A percentile compares a stretch with the other conserved stretches of the same genome.
These are phyloP conservation scores for Caenorhabditis zanzibari DNA, from an alignment of 2,888 invertebrate species.

Conservation along the genomic window DNA sequence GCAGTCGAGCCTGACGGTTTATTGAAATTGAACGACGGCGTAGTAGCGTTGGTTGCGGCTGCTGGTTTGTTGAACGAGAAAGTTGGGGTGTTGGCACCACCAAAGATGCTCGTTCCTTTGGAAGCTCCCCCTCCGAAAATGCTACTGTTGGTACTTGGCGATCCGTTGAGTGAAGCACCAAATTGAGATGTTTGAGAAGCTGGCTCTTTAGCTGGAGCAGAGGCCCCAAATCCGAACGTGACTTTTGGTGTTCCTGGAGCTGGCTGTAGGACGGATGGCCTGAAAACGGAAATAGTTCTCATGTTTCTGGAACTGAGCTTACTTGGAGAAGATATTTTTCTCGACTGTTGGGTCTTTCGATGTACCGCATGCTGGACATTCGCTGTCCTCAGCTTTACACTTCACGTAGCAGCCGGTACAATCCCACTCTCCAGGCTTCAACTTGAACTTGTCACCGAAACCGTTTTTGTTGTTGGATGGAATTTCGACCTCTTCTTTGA, in stretches of 20 bases:
- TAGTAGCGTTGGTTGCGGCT: slow-evolving; percentile 1
- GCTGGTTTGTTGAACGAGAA: slow-evolving; percentile 44
- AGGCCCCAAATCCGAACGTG: slow-evolving; percentile 60
- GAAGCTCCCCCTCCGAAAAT: slow-evolving; percentile 62
- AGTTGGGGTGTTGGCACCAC: slow-evolving; percentile 15
- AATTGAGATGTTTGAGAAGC: slow-evolving; percentile 40
- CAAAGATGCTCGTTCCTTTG: slow-evolving; percentile 29
- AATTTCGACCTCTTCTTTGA: slow-evolving; percentile 45
- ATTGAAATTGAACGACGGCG: slow-evolving; percentile 59
- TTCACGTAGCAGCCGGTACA: slow-evolving; percentile 72
- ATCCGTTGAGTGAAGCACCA: slow-evolving; percentile 52
- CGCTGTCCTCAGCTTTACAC: slow-evolving; percentile 41
- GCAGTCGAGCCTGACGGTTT: slow-evolving; percentile 14
- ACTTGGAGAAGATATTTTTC: slow-evolving; percentile 63
- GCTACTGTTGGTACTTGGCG: slow-evolving; percentile 43
- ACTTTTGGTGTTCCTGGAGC: slow-evolving; percentile 65
- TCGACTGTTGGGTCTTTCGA: slow-evolving; percentile 65
- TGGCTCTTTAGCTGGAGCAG: slow-evolving; percentile 64
- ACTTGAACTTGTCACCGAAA: slow-evolving; percentile 75
- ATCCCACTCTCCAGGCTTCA: slow-evolving; percentile 74
- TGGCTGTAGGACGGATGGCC: slow-evolving; percentile 57
- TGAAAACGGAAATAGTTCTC: slow-evolving; percentile 6
- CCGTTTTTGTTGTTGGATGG: slow-evolving; percentile 60
- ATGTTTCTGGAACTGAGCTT: not conserved
- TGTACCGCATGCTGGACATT: slow-evolving; percentile 71